A percentile compares a stretch with the other conserved stretches of the same genome.
These are phyloP conservation scores for Drosophila nasuta DNA, from an alignment of 1,140 invertebrate genomes.

Conservation along the genomic window DNA sequence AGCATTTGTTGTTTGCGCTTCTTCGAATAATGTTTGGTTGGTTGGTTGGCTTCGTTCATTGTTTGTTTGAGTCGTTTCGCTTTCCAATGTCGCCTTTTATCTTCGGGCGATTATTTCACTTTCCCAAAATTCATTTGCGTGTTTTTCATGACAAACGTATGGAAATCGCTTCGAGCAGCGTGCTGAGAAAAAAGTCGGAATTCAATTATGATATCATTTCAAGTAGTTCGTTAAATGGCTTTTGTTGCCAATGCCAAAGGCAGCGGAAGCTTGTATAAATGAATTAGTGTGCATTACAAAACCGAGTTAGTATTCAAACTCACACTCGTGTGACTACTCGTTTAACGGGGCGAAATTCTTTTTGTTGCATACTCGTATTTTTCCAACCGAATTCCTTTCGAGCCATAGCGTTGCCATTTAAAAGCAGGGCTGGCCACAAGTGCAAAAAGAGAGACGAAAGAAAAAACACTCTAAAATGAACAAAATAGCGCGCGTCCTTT, in stretches of 20 bases:
- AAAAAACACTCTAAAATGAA: constrained; percentile 42
- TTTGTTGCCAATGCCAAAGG: constrained; percentile 46
- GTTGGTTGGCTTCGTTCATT: constrained; percentile 17
- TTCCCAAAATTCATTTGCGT: constrained; percentile 57
- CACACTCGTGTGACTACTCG: constrained; percentile 5
- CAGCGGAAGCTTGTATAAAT: not conserved
- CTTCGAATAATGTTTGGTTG: constrained; percentile 13
- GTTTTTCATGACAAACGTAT: constrained; percentile 33
- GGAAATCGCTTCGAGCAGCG: constrained; percentile 11
- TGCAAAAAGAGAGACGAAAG: not conserved
- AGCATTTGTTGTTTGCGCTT: constrained; percentile 24
- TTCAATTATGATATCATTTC: constrained; percentile 78
- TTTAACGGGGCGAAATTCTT: constrained; percentile 29
- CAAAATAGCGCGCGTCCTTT: constrained; percentile 64
- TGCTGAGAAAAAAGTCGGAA: constrained; percentile 43
- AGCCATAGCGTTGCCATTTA: constrained; percentile 41
- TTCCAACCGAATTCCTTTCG: constrained; percentile 68
- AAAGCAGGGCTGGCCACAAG: constrained; percentile 33
- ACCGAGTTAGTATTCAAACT: not conserved
- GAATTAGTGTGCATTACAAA: constrained; percentile 23
- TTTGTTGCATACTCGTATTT: constrained; percentile 52
- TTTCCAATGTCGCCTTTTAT: constrained; percentile 71
- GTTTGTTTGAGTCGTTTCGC: constrained; percentile 20
- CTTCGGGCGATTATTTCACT: constrained; percentile 56
- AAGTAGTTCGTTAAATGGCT: constrained; percentile 74